Evolutionary conservation across 92 coral and sea anemone genomes (phyloP).

Genomic region (Siderastrea siderea): DNA sequence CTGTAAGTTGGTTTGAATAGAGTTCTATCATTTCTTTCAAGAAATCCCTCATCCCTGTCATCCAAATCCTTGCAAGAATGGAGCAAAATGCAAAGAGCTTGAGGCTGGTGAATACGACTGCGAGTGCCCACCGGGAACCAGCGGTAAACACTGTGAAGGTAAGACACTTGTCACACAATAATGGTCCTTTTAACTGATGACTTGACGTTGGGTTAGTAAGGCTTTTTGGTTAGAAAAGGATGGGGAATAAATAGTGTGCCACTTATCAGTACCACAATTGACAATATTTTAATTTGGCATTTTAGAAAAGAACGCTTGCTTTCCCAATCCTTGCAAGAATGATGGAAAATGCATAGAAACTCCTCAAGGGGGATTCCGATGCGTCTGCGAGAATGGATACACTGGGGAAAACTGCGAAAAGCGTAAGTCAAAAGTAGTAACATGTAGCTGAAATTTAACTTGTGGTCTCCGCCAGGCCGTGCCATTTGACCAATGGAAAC

Average conservation of each 20-base stretch:
- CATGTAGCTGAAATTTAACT: too few species aligned
- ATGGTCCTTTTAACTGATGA: too few species aligned
- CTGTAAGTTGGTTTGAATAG: too few species aligned
- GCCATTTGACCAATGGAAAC: too few species aligned
- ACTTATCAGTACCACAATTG: too few species aligned
- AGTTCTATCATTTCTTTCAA: conserved; percentile 1
- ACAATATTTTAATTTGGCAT: not conserved
- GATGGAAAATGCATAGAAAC: conserved; percentile 81
- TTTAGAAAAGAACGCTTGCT: conserved; percentile 84
- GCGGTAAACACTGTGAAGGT: conserved; percentile 94
- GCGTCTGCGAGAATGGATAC: conserved; percentile 87
- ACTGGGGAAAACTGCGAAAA: conserved; percentile 88
- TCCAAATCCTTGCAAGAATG: conserved; percentile 97
- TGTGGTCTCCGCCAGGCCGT: too few species aligned
- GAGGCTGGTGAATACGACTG: conserved; percentile 92
- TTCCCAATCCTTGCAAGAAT: conserved; percentile 92
- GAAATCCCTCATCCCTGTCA: conserved; percentile 97
- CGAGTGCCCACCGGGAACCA: conserved; percentile 84
- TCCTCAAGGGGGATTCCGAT: conserved; percentile 68
- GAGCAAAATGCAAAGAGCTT: conserved; percentile 86
- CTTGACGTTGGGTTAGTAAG: too few species aligned
- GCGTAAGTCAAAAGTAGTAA: conserved; percentile 48
- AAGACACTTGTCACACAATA: not conserved
- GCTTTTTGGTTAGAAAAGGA: too few species aligned
- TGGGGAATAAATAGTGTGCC: too few species aligned